A percentile compares a stretch with the other conserved stretches of the same genome.
Evolutionary conservation across 2,888 invertebrate species (phyloP).

Genomic region (Leptarthrus brevirostris): DNA sequence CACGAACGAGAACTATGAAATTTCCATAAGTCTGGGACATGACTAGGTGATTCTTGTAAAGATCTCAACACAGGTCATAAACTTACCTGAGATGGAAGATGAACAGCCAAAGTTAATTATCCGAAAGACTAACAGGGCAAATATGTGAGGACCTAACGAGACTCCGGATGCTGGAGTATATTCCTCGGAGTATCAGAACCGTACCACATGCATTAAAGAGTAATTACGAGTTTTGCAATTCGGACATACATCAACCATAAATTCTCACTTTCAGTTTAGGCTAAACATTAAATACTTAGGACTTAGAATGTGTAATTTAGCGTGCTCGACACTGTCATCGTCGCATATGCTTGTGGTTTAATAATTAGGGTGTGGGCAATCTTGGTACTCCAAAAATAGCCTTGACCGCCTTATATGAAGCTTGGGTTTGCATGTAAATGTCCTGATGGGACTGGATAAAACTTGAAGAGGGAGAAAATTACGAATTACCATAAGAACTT

Average conservation of each 20-base stretch:
- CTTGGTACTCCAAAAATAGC: not conserved
- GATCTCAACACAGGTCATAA: conserved; percentile 10
- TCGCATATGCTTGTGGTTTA: not conserved
- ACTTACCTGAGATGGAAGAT: conserved; percentile 14
- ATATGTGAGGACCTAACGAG: not conserved
- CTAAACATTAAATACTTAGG: conserved; percentile 20
- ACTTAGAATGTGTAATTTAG: not conserved
- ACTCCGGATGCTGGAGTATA: not conserved
- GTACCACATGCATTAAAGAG: conserved; percentile 10
- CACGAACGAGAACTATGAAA: conserved; percentile 3
- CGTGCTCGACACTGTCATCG: not conserved
- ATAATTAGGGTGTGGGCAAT: not conserved
- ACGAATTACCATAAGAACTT: not conserved
- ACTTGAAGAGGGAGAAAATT: conserved; percentile 1
- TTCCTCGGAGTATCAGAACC: not conserved
- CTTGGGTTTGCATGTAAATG: not conserved
- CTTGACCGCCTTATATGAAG: not conserved
- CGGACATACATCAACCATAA: conserved; percentile 20
- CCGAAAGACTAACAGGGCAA: conserved; percentile 2
- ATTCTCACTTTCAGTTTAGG: conserved; percentile 8
- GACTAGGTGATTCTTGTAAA: conserved; percentile 23
- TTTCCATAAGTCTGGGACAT: conserved; percentile 3
- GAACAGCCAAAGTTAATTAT: conserved; percentile 33
- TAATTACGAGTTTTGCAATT: conserved; percentile 30
- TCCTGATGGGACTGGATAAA: not conserved